Percentiles rank a stretch among this genome's conserved stretches.
Evolutionary conservation across 2,797 vertebrate species (phyloP).

Genomic region (Pseudopleuronectes americanus): DNA sequence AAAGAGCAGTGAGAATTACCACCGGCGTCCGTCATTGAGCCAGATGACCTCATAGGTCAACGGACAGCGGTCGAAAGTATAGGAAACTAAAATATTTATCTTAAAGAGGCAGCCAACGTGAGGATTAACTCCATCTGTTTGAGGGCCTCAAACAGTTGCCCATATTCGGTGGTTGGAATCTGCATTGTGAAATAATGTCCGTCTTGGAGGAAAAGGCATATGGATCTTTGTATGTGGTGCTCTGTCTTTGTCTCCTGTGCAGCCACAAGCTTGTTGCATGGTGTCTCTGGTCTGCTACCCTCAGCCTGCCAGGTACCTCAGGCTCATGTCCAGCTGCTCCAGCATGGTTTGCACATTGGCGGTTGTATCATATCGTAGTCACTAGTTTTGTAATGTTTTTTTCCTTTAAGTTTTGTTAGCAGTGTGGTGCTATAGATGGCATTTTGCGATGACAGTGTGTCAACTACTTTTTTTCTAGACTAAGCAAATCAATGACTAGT

Average conservation of each 20-base stretch:
- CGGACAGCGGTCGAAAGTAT: not conserved
- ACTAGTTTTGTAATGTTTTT: too few relatives aligned
- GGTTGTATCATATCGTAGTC: not conserved
- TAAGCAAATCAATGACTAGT: too few relatives aligned
- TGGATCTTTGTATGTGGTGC: not conserved
- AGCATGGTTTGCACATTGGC: not conserved
- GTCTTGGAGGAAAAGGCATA: not conserved
- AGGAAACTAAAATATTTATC: slow-evolving; percentile 3
- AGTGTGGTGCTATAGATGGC: too few relatives aligned
- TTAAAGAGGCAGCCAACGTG: not conserved
- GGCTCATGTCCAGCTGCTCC: slow-evolving; percentile 18
- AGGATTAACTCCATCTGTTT: slow-evolving; percentile 24
- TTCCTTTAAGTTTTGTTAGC: too few relatives aligned
- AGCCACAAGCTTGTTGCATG: not conserved
- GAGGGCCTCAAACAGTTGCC: not conserved
- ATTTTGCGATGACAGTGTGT: too few relatives aligned
- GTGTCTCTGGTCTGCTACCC: slow-evolving; percentile 1
- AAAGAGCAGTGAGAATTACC: slow-evolving; percentile 32
- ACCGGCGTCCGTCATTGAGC: not conserved
- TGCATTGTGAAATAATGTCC: not conserved
- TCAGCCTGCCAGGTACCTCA: slow-evolving; percentile 9
- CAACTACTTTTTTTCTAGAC: too few relatives aligned
- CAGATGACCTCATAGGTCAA: slow-evolving; percentile 22
- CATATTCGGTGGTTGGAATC: not conserved
- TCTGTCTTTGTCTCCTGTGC: not conserved